A percentile compares a stretch with the other conserved stretches of the same genome.
Conservation (phyloP, 1,140 invertebrate genomes). For the Gerris buenoi region DNA sequence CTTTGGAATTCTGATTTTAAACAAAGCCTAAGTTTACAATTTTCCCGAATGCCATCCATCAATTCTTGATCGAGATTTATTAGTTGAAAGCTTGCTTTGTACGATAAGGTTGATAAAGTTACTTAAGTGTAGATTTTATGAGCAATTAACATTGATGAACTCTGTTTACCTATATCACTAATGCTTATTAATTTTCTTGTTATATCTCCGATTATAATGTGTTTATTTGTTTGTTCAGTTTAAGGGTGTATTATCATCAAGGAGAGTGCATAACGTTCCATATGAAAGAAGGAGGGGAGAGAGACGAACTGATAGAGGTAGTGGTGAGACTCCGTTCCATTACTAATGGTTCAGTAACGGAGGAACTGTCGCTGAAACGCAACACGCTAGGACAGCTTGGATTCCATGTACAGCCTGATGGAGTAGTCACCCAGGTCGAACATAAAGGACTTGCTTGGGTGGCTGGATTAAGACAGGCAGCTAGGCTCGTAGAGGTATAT, state of each 20-base stretch:
- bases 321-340: conserved; percentile 50
- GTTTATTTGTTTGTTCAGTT: conserved; percentile 29
- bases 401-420: conserved; percentile 91
- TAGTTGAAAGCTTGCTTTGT: too few relatives aligned
- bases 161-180: too few relatives aligned
- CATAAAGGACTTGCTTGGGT: conserved; percentile 70
- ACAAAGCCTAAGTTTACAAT: too few relatives aligned
- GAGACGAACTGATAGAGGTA: conserved; percentile 65
- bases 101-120: too few relatives aligned
- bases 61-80: too few relatives aligned
- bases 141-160: too few relatives aligned
- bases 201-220: background rate
- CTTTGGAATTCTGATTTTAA: too few relatives aligned
- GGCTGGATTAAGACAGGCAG: conserved; percentile 76
- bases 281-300: conserved; percentile 44
- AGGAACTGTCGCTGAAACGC: conserved; percentile 56
- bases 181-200: too few relatives aligned
- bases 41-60: too few relatives aligned
- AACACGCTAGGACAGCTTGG: conserved; percentile 77
- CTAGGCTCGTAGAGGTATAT: conserved; percentile 70
- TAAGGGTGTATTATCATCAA: conserved; percentile 59
- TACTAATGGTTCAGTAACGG: conserved; percentile 53
- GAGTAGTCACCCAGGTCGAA: conserved; percentile 87
- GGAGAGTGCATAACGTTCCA: conserved; percentile 70
- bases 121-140: too few relatives aligned